phyloP scores from a whole-genome alignment of 2,797 vertebrate genomes.

The Eutrigla gurnardus region DNA sequence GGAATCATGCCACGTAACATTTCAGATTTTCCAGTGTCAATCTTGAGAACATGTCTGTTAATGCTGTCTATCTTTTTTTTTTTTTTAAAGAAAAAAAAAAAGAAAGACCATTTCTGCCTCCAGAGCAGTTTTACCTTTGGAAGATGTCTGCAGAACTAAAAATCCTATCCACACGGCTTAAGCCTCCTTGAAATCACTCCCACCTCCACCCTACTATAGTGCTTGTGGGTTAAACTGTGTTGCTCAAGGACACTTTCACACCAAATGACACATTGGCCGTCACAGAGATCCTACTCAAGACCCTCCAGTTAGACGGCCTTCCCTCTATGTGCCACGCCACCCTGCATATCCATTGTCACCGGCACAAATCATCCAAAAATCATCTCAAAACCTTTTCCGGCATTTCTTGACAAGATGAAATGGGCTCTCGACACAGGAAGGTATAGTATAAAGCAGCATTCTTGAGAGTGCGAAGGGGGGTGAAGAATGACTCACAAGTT shows the following conservation, averaged over 20 bases:
- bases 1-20: background rate
- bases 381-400: constrained; percentile 30
- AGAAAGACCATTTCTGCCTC: constrained; percentile 37
- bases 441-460: constrained; percentile 35
- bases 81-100: too few species aligned
- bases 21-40: background rate
- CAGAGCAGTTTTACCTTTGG: constrained; percentile 38
- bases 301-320: constrained; percentile 10
- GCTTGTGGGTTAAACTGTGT: constrained; percentile 27
- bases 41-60: background rate
- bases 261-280: constrained; percentile 30
- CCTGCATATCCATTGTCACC: constrained; percentile 16
- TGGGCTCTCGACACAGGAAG: constrained; percentile 32
- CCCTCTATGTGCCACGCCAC: background rate
- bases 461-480: constrained; percentile 28
- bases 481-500: constrained; percentile 56
- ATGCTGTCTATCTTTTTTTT: background rate
- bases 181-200: constrained; percentile 55
- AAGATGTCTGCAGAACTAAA: constrained; percentile 30
- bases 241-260: constrained; percentile 39
- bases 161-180: constrained; percentile 46
- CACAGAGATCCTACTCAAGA: constrained; percentile 21
- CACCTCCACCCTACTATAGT: constrained; percentile 21
- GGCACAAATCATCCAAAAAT: constrained; percentile 28
- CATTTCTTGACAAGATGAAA: constrained; percentile 44